Evolutionary conservation across 2,888 invertebrate genomes (phyloP), one percentile per base, ranked within the genome.

Genomic region (Melanostoma scalare): DNA sequence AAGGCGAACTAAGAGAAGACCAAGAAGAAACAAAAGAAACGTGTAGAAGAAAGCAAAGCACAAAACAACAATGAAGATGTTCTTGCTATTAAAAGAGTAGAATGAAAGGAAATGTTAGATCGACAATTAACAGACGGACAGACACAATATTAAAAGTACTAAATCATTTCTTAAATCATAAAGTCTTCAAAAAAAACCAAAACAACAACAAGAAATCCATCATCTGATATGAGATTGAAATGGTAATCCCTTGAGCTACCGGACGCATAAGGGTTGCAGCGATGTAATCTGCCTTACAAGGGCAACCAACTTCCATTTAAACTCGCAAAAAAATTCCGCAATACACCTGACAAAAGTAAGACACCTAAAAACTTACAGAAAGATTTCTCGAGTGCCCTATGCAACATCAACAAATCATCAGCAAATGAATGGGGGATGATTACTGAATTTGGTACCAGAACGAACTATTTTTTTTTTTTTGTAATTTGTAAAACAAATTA

Each of bases 291-390:
- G 36, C 46, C 46, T 56, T 65, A n/a, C 42, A 55, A 48, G 63
- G 42, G 52, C 38, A 58, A 67, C 38, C 50, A 75, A 68, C 35
- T 63, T 68, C 42, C 60, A 0, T 44, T 5, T 40, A 38, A 72
- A 61, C 58, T 73, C 53, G 52, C 68, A 58, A 68, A 46, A 73
- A 46, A 55, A 69, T 82, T 78, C 73, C 52, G 78, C 82, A 82
- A 78, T 44, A 63, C 38, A 65, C 53, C 58, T 71, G 69, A 46
- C n/a, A 20, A 40, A 35, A 35, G 10, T 55, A 38, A 52, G 38
- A 10, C 52, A 65, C 65, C 52, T 48, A 53, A n/a, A 38, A 55
- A n/a, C 3, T 9, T 10, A 6, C 35, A 33, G 38, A 40, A 67
- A 67, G 56, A 8, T 53, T 33, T 65, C 30, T 46, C 4, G 20